Base-by-base conservation (phyloP, 2,888 invertebrate species). In the Gastracanthus pulcherrimus region DNA sequence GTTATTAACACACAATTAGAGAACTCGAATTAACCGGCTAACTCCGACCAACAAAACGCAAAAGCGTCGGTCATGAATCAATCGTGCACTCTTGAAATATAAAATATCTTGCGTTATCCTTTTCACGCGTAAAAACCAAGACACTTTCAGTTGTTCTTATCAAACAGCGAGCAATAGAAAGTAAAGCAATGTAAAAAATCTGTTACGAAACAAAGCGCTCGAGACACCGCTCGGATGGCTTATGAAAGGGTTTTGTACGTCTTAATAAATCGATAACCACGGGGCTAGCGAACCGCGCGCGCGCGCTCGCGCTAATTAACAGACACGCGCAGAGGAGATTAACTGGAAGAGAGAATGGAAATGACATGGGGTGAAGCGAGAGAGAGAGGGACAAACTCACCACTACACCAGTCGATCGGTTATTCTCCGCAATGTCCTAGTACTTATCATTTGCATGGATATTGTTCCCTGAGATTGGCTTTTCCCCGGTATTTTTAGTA, bases 261-360 rank as follows among this genome's bases (percentile, higher is more conserved):
- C 36, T 62, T 34, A n/a, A 62, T 62, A 36, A 62, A 62, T 62
- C 62, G 36, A 62, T 62, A 62, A 19, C 19, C 62, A 19, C 19
- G 11, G 62, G 19, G 36, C 13, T 13, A n/a, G 34, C 19, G 34
- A 19, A 19, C 6, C n/a, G 62, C 11, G 48, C 34, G 29, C 51
- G 48, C 13, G 60, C 11, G 48, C 34, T 23, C 51, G 48, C 13
- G 60, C 60, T 74, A 74, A 74, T 74, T 74, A 74, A 45, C 58
- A 60, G 58, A 23, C 34, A 29, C 58, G 26, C 58, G 60, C 71
- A 23, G 48, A 38, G 41, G 23, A 60, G 55, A 58, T 58, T 72
- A 60, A n/a, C 29, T 41, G 16, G 34, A 19, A 19, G 48, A 16
- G 36, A 16, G 34, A 16, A 13, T 23, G 34, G 51, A 51, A 70